Conservation (phyloP, 2,113 vertebrate species). For the Sphaerodactylus townsendi region DNA sequence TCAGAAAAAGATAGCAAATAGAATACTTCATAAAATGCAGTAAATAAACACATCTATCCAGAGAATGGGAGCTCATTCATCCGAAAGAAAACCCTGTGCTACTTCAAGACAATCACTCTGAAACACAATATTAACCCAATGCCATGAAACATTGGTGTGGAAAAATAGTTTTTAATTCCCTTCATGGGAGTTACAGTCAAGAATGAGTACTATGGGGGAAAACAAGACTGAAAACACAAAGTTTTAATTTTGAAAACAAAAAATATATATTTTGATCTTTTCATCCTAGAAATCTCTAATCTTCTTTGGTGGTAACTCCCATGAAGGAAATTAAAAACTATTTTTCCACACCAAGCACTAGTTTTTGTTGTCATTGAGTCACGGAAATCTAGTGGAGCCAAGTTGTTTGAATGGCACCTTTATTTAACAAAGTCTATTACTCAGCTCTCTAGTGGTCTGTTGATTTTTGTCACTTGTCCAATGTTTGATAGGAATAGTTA, state of each 20-base stretch:
- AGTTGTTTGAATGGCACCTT: neutral
- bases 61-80: constrained; percentile 27
- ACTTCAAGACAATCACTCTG: neutral
- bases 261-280: neutral
- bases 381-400: neutral
- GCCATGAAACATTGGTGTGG: neutral
- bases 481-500: no score
- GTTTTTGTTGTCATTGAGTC: neutral
- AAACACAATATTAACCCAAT: neutral
- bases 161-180: no score
- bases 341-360: neutral
- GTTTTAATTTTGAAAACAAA: neutral
- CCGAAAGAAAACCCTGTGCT: constrained; percentile 18
- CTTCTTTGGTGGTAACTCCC: neutral
- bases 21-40: constrained; percentile 41
- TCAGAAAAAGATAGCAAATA: constrained; percentile 32
- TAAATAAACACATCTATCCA: constrained; percentile 36
- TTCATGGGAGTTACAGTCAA: no score
- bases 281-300: neutral
- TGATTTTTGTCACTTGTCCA: neutral
- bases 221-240: neutral
- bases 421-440: neutral
- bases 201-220: neutral
- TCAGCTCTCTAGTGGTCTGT: no score
- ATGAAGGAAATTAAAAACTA: neutral